Evolutionary conservation across 1,140 invertebrate species (phyloP).

Genomic region (Hylaeus anthracinus): DNA sequence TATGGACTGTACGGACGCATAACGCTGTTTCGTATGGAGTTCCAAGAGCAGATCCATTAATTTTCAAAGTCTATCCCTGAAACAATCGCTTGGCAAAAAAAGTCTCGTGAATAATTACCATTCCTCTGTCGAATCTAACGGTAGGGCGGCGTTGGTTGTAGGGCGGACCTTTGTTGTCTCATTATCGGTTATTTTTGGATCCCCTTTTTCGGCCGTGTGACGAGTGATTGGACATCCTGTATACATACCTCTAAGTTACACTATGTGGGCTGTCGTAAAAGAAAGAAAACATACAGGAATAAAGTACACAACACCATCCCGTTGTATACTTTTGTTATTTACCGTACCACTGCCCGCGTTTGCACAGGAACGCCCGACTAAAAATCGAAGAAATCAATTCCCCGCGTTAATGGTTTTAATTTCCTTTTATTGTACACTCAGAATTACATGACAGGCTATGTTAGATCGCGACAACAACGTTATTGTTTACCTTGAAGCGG

Average conservation of each 20-base stretch:
- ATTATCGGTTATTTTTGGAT: too few species aligned
- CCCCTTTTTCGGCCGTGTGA: too few species aligned
- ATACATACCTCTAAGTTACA: not conserved
- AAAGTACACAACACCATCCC: not conserved
- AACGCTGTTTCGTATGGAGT: too few species aligned
- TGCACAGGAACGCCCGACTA: not conserved
- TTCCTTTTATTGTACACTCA: slow-evolving; percentile 38
- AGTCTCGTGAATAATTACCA: not conserved
- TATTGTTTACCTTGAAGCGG: slow-evolving; percentile 24
- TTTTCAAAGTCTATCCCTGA: too few species aligned
- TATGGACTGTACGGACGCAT: too few species aligned
- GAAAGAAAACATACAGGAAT: not conserved
- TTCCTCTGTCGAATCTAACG: not conserved
- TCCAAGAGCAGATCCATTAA: too few species aligned
- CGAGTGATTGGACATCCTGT: too few species aligned
- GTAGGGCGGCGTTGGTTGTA: too few species aligned
- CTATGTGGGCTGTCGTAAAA: not conserved
- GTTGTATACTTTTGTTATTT: not conserved
- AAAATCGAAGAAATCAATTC: slow-evolving; percentile 22
- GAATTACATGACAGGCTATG: slow-evolving; percentile 39
- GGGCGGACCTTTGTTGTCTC: too few species aligned
- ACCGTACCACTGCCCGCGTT: too few species aligned
- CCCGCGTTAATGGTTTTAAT: slow-evolving; percentile 9
- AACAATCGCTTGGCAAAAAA: too few species aligned
- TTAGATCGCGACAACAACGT: slow-evolving; percentile 24